Conservation (phyloP, 1,140 invertebrate species). For the Drosophila carrolli region DNA sequence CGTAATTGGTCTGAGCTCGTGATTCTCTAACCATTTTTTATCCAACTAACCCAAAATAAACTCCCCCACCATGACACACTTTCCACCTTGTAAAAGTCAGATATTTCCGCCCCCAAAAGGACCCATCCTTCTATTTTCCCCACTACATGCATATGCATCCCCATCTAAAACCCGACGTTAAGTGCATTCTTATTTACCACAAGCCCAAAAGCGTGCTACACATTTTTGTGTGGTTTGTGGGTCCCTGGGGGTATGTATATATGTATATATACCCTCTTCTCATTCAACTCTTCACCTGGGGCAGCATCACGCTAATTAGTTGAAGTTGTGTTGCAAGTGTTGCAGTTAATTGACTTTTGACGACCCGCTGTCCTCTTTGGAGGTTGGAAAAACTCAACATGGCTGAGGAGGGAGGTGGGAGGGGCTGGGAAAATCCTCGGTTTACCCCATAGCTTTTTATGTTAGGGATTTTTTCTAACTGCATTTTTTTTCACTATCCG, state of each 20-base stretch:
- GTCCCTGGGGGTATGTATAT: constrained; percentile 4
- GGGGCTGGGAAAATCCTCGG: constrained; percentile 33
- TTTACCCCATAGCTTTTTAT: constrained; percentile 46
- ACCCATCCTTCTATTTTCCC: neutral
- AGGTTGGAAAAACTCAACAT: neutral
- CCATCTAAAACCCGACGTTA: constrained; percentile 42
- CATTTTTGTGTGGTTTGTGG: constrained; percentile 37
- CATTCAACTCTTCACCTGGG: constrained; percentile 32
- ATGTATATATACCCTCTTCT: constrained; percentile 7
- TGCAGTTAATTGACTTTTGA: constrained; percentile 81
- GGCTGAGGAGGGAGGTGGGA: neutral
- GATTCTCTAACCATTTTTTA: too few relatives aligned
- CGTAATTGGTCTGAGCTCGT: neutral
- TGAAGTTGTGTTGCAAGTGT: constrained; percentile 74
- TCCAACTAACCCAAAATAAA: constrained; percentile 24
- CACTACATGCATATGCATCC: constrained; percentile 9
- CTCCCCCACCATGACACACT: constrained; percentile 22
- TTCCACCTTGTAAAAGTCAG: constrained; percentile 21
- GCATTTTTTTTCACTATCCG: constrained; percentile 9
- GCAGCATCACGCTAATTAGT: constrained; percentile 71
- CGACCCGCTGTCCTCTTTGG: constrained; percentile 45
- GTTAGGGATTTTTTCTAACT: constrained; percentile 21
- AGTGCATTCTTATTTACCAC: constrained; percentile 61
- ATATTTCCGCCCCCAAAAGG: neutral
- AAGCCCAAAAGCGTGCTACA: constrained; percentile 58